A percentile compares a stretch with the other conserved stretches of the same genome.
Evolutionary conservation across 2,888 invertebrate species (phyloP).

Genomic region (Latrodectus elegans): DNA sequence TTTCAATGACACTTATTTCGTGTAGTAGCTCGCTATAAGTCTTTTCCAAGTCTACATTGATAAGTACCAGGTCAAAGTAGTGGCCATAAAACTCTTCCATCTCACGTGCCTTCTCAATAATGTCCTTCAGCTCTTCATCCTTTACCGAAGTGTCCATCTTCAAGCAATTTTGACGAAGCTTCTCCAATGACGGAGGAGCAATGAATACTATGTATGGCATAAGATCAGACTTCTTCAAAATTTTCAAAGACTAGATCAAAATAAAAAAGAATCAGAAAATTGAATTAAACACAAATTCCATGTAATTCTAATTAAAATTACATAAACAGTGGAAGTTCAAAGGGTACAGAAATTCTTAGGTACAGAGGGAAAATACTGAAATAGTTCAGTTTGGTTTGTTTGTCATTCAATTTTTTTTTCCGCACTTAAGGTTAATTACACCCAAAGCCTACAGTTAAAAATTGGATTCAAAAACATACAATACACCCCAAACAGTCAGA

Average conservation of each 20-base stretch:
- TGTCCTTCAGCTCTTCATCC: constrained; percentile 79
- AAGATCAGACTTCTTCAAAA: constrained; percentile 92
- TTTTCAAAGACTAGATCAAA: constrained; percentile 86
- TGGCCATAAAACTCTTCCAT: constrained; percentile 97
- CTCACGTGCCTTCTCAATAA: constrained; percentile 96
- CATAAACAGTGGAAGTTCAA: too few species aligned
- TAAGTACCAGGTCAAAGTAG: constrained; percentile 97
- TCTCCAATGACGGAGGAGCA: constrained; percentile 96
- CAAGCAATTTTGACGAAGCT: constrained; percentile 92
- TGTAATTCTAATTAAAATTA: too few species aligned
- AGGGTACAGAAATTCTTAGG: too few species aligned
- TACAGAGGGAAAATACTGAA: too few species aligned
- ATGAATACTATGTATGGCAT: constrained; percentile 99
- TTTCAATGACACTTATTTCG: constrained; percentile 95
- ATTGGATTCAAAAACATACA: too few species aligned
- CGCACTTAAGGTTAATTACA: too few species aligned
- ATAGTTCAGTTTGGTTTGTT: too few species aligned
- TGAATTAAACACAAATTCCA: too few species aligned
- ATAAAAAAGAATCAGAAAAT: neutral
- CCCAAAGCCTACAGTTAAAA: too few species aligned
- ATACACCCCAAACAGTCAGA: too few species aligned
- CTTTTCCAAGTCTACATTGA: constrained; percentile 96
- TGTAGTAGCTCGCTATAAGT: constrained; percentile 94
- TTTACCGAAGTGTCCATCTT: constrained; percentile 91
- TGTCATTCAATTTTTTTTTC: too few species aligned